phyloP scores from a whole-genome alignment of 2,113 vertebrate species.

The Notothenia coriiceps region DNA sequence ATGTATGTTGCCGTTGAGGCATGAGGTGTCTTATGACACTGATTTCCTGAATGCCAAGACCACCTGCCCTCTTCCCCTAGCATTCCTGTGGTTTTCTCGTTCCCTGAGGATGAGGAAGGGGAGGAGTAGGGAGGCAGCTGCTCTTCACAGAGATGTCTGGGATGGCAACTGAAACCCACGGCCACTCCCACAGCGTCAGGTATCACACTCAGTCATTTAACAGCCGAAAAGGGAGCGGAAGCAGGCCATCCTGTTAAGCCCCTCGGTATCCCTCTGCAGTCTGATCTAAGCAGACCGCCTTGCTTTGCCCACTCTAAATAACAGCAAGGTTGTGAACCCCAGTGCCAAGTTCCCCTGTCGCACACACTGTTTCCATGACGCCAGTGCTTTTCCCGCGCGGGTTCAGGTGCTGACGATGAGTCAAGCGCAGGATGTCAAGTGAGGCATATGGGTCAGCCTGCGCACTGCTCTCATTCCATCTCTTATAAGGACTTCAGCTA shows the following conservation, averaged over 20 bases:
- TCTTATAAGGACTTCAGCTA: conserved; percentile 73
- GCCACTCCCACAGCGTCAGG: conserved; percentile 71
- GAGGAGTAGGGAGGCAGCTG: conserved; percentile 70
- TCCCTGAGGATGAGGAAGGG: conserved; percentile 59
- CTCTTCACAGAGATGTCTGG: conserved; percentile 75
- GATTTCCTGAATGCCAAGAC: conserved; percentile 54
- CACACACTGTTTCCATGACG: conserved; percentile 77
- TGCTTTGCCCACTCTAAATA: conserved; percentile 74
- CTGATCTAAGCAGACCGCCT: conserved; percentile 70
- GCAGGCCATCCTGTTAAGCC: conserved; percentile 75
- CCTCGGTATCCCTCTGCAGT: conserved; percentile 63
- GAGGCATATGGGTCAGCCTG: conserved; percentile 58
- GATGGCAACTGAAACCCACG: conserved; percentile 73
- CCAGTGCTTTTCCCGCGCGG: conserved; percentile 53
- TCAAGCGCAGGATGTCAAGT: conserved; percentile 41
- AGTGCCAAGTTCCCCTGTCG: conserved; percentile 57
- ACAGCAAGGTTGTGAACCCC: conserved; percentile 63
- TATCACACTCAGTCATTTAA: conserved; percentile 62
- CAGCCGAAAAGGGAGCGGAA: conserved; percentile 73
- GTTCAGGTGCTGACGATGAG: conserved; percentile 64
- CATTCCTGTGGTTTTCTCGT: conserved; percentile 69
- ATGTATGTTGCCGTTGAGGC: conserved; percentile 9
- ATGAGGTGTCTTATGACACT: conserved; percentile 51
- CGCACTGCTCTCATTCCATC: conserved; percentile 54
- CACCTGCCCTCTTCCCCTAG: conserved; percentile 53